A percentile compares a stretch with the other conserved stretches of the same genome.
Evolutionary conservation across 2,113 vertebrate species (phyloP).

Genomic region (Xenopus tropicalis): DNA sequence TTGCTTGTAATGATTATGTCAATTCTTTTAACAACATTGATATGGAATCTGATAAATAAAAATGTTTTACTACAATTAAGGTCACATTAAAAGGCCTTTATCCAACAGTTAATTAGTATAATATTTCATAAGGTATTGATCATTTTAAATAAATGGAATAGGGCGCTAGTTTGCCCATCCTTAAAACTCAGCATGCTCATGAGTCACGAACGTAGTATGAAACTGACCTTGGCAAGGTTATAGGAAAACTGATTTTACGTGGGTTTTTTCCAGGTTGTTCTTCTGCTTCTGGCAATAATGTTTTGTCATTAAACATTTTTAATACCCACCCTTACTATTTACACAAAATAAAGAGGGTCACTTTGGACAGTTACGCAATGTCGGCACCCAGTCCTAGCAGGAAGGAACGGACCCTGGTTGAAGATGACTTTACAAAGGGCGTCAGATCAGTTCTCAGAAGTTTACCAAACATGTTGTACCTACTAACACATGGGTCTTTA

Average conservation of each 20-base stretch:
- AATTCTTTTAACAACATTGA: too few relatives aligned
- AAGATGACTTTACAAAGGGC: constrained; percentile 48
- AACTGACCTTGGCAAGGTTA: constrained; percentile 2
- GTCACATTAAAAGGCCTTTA: too few relatives aligned
- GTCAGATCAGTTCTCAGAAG: constrained; percentile 55
- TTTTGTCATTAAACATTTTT: constrained; percentile 56
- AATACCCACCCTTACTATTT: constrained; percentile 56
- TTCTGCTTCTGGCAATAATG: constrained; percentile 5
- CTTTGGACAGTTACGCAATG: constrained; percentile 55
- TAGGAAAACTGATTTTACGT: not conserved
- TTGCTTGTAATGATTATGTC: too few relatives aligned
- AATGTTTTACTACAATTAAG: too few relatives aligned
- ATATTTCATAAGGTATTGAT: too few relatives aligned
- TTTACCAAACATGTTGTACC: constrained; percentile 69
- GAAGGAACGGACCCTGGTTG: constrained; percentile 43
- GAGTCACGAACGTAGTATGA: too few relatives aligned
- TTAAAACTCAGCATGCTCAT: too few relatives aligned
- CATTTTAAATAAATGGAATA: too few relatives aligned
- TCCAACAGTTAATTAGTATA: too few relatives aligned
- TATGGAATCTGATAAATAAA: too few relatives aligned
- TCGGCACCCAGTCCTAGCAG: constrained; percentile 63
- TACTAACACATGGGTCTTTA: constrained; percentile 61
- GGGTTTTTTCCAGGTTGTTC: constrained; percentile 1
- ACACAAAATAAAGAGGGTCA: constrained; percentile 67
- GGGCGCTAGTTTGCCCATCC: too few relatives aligned